These are phyloP conservation scores for Callinectes sapidus DNA, from an alignment of 2,888 invertebrate species.

Conservation along the genomic window DNA sequence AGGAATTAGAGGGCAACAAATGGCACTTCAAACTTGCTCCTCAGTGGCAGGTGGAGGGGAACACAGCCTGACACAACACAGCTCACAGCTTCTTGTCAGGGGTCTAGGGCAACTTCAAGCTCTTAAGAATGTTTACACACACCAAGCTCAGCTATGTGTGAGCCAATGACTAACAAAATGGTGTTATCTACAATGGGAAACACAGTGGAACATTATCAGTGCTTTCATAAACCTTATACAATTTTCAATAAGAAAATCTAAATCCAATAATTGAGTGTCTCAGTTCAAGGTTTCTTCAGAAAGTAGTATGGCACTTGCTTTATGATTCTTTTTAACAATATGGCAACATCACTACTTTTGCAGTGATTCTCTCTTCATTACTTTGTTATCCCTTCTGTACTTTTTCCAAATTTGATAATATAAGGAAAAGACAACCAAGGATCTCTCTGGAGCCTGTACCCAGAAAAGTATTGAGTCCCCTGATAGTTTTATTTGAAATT, in stretches of 20 bases:
- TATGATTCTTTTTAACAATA: not conserved
- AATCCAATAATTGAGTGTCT: not conserved
- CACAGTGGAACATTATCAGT: not conserved
- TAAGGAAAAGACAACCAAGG: not conserved
- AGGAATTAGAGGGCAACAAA: not conserved
- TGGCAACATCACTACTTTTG: not conserved
- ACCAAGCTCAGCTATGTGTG: not conserved
- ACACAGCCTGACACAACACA: not conserved
- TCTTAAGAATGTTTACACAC: not conserved
- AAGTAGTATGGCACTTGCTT: not conserved
- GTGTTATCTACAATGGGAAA: not conserved
- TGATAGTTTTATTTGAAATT: not conserved
- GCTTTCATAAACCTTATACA: not conserved
- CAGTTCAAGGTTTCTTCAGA: not conserved
- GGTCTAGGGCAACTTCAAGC: conserved; percentile 7
- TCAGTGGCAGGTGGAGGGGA: not conserved
- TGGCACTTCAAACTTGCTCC: conserved; percentile 13
- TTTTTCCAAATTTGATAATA: not conserved
- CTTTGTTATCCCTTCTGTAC: not conserved
- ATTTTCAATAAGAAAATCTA: not conserved
- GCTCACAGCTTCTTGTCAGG: not conserved
- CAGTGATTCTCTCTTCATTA: not conserved
- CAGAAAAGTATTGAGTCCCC: not conserved
- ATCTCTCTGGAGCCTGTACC: not conserved
- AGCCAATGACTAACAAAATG: not conserved